These are phyloP conservation scores for Athripsodes cinereus DNA, from an alignment of 2,888 invertebrate species.

Conservation along the genomic window DNA sequence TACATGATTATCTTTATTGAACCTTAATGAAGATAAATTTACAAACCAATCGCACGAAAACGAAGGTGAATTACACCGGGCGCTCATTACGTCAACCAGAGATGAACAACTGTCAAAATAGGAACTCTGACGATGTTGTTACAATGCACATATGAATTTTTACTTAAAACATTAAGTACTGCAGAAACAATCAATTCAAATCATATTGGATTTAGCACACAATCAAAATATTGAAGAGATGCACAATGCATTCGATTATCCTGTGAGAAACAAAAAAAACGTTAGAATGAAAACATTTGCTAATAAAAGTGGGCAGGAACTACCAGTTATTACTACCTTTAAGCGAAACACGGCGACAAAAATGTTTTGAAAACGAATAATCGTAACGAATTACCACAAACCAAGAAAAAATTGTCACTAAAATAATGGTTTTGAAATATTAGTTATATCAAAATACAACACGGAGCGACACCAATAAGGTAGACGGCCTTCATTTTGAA, in stretches of 20 bases:
- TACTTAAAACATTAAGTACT: too few relatives aligned
- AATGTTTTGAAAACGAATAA: background rate
- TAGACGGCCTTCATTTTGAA: constrained; percentile 22
- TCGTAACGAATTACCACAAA: background rate
- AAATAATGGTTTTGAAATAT: background rate
- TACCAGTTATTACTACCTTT: constrained; percentile 29
- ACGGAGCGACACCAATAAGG: constrained; percentile 15
- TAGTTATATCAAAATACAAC: constrained; percentile 7
- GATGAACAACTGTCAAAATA: constrained; percentile 22
- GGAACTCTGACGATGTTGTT: constrained; percentile 9
- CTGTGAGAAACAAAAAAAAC: constrained; percentile 16
- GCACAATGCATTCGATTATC: background rate
- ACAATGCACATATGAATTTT: background rate
- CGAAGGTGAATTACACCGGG: constrained; percentile 16
- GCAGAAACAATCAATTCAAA: too few relatives aligned
- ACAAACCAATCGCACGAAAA: constrained; percentile 7
- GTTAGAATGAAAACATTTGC: constrained; percentile 23
- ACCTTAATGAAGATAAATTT: background rate
- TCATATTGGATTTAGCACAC: background rate
- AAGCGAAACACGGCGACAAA: constrained; percentile 32
- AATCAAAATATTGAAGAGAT: constrained; percentile 1
- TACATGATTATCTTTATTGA: too few relatives aligned
- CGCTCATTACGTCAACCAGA: constrained; percentile 19
- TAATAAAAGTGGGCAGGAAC: constrained; percentile 27
- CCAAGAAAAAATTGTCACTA: background rate